Base-by-base conservation (phyloP, 2,797 vertebrate genomes). In the Pseudochirops corinnae region DNA sequence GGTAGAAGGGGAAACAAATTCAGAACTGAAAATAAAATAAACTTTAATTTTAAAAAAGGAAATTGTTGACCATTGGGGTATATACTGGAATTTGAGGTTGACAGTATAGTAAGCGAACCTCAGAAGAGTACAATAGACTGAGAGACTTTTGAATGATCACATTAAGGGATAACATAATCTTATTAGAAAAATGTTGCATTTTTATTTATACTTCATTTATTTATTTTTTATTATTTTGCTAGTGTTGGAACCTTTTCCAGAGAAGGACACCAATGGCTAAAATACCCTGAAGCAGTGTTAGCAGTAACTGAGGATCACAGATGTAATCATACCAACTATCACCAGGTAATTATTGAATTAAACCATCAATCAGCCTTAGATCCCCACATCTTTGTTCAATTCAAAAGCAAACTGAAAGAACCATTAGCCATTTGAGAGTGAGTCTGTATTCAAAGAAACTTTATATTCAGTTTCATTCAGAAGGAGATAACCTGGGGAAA, bases 351-450 rank as follows among this genome's bases (percentile, higher is more conserved):
- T 90, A 90, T 18, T 90, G 53, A 55, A 90, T 90, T 90, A 90
- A 90, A 90, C 46, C 52, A 90, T 52, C 90, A 90, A 55, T 90
- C 90, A 52, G 28, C 50, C 46, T 52, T 90, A 55, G 46, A 90
- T 90, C 55, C 90, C 90, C 52, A 90, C 50, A 90, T 90, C 31
- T 90, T 90, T 90, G 46, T 92, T 56, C 90, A 39, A 91, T 55
- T 28, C 52, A 53, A 53, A 26, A n/a, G 33, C n/a, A 24, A 82
- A 46, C 67, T 82, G 5, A 82, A 82, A 74, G 67, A 74, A 39
- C 18, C n/a, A 74, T 9, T 74, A 74, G 67, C 21, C 67, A 74
- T 74, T 74, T 74, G 18, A 74, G 39, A 46, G 18, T 39, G n/a
- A 82, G 18, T 82, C 67, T 82, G 2, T 18, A 82, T 24, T 82